Base-by-base conservation (phyloP, 2,113 vertebrate genomes). In the Arothron firmamentum region DNA sequence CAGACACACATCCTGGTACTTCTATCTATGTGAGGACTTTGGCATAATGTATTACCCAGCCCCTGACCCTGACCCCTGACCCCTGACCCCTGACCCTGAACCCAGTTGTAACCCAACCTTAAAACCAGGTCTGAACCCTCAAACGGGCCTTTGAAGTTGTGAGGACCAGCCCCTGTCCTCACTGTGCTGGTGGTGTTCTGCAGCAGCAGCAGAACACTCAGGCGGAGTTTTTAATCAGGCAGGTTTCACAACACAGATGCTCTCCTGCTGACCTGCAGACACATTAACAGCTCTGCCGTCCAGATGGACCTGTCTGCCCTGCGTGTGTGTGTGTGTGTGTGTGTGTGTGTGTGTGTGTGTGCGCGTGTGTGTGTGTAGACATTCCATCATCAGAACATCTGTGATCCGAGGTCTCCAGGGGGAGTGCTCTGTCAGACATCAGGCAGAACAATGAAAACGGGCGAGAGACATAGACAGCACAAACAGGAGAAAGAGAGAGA, bases 301-400 rank as follows among this genome's bases (percentile, higher is more conserved):
- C 81, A 86, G 81, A 86, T 84, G 84, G 84, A 80, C 67, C 74
- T 78, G 81, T 83, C 65, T 77, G 62, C 8, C 38, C 38, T 11
- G 56, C 43, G 48, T 72, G 59, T 56, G 67, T 76, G 58, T 50
- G 52, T 31, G 45, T n/a, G 45, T 17, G 45, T 46, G 65, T 54
- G 60, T 18, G 16, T n/a, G 16, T 17, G 42, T 45, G 42, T 45
- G 42, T 56, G 67, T 75, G 53, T 49, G 52, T 48, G 59, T 54
- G 59, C 50, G 59, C 41, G 23, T 31, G 63, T 20, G 60, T 11
- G 43, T 11, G 46, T 80, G 79, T 28, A 28, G 78, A 84, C 79
- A 67, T 84, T 75, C 75, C 70, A 82, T 86, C 80, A 83, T 70
- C 75, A 67, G 67, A 81, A 75, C 84, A 86, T 86, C 81, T 84